A percentile compares a stretch with the other conserved stretches of the same genome.
These are phyloP conservation scores for Harpalus rubripes DNA, from an alignment of 2,888 invertebrate genomes.

Conservation along the genomic window DNA sequence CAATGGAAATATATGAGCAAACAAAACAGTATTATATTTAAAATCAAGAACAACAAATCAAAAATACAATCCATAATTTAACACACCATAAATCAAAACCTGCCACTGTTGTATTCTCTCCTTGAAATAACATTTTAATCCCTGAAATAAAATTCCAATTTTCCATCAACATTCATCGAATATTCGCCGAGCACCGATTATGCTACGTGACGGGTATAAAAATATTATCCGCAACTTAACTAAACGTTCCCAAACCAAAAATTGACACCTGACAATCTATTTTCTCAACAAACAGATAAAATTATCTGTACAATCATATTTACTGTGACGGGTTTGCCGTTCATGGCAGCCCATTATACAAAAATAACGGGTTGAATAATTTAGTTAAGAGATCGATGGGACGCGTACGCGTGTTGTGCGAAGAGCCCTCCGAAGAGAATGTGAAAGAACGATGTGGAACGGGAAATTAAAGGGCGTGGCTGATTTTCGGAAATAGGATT, in stretches of 20 bases:
- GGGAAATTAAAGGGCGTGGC: constrained; percentile 25
- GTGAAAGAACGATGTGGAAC: constrained; percentile 16
- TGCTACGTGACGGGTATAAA: constrained; percentile 21
- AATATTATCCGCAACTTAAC: constrained; percentile 38
- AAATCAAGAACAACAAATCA: not conserved
- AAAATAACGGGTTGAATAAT: constrained; percentile 56
- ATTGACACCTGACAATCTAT: constrained; percentile 56
- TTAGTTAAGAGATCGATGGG: constrained; percentile 41
- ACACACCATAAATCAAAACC: not conserved
- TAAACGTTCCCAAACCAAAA: constrained; percentile 36
- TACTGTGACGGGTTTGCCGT: constrained; percentile 39
- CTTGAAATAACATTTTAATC: not conserved
- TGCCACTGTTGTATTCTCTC: not conserved
- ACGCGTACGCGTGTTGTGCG: constrained; percentile 24
- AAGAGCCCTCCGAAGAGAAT: constrained; percentile 4
- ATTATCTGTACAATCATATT: constrained; percentile 55
- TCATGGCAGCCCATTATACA: constrained; percentile 47
- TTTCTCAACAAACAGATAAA: constrained; percentile 51
- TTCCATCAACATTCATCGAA: constrained; percentile 44
- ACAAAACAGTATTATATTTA: not conserved
- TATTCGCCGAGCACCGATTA: constrained; percentile 3
- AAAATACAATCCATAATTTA: constrained; percentile 13
- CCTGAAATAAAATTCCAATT: constrained; percentile 25
- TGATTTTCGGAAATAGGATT: constrained; percentile 9
- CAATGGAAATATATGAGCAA: not conserved